Evolutionary conservation across 2,888 invertebrate species (phyloP).

Genomic region (Chalcis sispes): DNA sequence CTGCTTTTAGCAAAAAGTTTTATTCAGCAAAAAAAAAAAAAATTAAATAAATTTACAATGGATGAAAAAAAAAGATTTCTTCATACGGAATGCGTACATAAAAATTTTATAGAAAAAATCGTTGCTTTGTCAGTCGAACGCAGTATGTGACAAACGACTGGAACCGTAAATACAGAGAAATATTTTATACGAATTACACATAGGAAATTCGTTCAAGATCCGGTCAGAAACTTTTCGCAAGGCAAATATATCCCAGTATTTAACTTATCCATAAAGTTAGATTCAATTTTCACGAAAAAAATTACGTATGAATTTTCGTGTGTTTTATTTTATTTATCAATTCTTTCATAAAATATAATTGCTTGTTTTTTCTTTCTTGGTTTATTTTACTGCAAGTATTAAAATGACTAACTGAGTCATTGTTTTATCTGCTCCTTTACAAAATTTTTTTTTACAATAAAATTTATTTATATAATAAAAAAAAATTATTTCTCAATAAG

Average conservation of each 20-base stretch:
- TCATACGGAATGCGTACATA: conserved; percentile 16
- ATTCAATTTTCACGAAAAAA: background rate
- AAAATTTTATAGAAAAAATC: conserved; percentile 16
- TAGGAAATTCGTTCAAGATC: conserved; percentile 20
- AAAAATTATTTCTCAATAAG: too few species aligned
- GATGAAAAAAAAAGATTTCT: too few species aligned
- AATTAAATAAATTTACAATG: too few species aligned
- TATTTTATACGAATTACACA: conserved; percentile 6
- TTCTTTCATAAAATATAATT: background rate
- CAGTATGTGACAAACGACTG: conserved; percentile 29
- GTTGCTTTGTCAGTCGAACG: background rate
- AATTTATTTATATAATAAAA: too few species aligned
- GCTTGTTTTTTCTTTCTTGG: background rate
- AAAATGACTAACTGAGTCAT: background rate
- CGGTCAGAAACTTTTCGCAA: conserved; percentile 22
- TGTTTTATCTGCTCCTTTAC: too few species aligned
- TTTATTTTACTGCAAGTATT: background rate
- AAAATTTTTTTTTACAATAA: too few species aligned
- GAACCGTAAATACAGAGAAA: conserved; percentile 14
- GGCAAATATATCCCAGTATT: background rate
- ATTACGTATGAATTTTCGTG: background rate
- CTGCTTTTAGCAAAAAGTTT: too few species aligned
- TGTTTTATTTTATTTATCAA: too few species aligned
- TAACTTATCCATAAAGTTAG: conserved; percentile 14
- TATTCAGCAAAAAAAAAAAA: too few species aligned